Evolutionary conservation across 2,113 vertebrate genomes (phyloP).

Genomic region (Zootoca vivipara): DNA sequence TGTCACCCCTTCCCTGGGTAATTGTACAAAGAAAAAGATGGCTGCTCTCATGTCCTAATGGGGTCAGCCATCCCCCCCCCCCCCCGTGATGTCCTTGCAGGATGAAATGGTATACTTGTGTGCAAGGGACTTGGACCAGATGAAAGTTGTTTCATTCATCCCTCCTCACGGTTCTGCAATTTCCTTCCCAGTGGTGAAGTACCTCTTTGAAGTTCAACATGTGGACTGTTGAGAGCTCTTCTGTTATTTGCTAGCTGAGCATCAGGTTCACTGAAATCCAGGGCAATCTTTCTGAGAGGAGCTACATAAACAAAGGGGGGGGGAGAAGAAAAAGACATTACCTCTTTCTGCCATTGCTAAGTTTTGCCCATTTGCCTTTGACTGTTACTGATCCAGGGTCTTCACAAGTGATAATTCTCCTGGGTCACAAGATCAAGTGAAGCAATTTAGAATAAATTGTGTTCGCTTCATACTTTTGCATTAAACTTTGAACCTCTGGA

Average conservation of each 20-base stretch:
- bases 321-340: background rate
- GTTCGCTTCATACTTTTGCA: conserved; percentile 50
- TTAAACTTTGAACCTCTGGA: conserved; percentile 65
- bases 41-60: no score
- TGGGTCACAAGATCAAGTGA: conserved; percentile 45
- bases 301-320: fast-evolving
- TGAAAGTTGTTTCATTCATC: no score
- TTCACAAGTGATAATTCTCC: conserved; percentile 46
- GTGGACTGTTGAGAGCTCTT: background rate
- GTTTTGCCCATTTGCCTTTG: background rate
- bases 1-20: no score
- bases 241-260: fast-evolving
- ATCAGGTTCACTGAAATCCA: background rate
- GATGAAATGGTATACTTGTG: no score
- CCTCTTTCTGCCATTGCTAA: background rate
- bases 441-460: conserved; percentile 66
- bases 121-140: no score
- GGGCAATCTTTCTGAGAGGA: background rate
- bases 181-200: background rate
- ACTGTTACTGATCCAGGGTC: conserved; percentile 18
- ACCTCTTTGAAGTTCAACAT: background rate
- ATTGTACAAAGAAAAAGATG: no score
- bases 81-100: no score
- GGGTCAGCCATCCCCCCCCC: no score
- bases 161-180: no score